Evolutionary conservation across 2,113 vertebrate genomes (phyloP).

Genomic region (Sula dactylatra): DNA sequence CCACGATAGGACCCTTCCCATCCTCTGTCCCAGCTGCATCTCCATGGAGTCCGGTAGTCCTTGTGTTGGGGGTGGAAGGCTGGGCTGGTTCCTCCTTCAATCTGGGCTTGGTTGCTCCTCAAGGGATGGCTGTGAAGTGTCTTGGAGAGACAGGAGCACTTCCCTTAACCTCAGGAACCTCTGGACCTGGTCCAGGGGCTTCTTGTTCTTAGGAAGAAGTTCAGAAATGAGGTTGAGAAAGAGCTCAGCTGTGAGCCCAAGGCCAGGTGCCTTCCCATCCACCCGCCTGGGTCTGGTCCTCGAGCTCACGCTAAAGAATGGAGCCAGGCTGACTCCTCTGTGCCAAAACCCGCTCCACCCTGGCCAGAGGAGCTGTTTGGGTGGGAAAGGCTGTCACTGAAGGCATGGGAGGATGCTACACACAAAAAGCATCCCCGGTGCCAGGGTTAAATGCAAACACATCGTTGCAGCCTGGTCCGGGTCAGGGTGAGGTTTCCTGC

Average conservation of each 20-base stretch:
- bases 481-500: neutral
- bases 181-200: neutral
- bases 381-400: neutral
- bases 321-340: neutral
- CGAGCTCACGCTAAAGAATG: neutral
- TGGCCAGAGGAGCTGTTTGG: neutral
- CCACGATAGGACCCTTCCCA: accelerated
- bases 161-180: neutral
- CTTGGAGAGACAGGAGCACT: neutral
- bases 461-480: neutral
- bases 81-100: neutral
- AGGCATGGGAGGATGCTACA: neutral
- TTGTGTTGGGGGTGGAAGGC: neutral
- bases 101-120: neutral
- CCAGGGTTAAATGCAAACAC: neutral
- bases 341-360: neutral
- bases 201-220: neutral
- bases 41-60: accelerated
- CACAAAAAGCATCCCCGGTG: neutral
- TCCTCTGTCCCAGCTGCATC: neutral
- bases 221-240: neutral
- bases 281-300: neutral
- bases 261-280: neutral
- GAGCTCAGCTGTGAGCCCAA: neutral
- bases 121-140: neutral